Evolutionary conservation across 2,113 vertebrate genomes (phyloP).

Genomic region (Stercorarius parasiticus): DNA sequence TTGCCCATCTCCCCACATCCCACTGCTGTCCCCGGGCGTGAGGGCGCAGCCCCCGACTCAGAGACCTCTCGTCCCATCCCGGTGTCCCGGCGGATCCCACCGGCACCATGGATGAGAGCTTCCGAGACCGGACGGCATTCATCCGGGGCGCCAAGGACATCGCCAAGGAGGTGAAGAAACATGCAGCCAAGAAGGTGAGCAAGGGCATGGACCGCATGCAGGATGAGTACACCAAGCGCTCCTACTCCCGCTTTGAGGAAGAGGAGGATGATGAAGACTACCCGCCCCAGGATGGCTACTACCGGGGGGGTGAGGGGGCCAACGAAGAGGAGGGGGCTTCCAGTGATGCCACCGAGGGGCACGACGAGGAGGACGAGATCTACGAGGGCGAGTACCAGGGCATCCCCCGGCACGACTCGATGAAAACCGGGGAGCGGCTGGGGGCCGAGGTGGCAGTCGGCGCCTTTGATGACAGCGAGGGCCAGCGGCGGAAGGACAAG

Average conservation of each 20-base stretch:
- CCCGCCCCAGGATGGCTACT: slow-evolving; percentile 77
- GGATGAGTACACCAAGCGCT: slow-evolving; percentile 92
- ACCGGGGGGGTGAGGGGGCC: slow-evolving; percentile 75
- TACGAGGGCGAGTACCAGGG: slow-evolving; percentile 98
- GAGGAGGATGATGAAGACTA: slow-evolving; percentile 91
- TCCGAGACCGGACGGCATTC: slow-evolving; percentile 92
- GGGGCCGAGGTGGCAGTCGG: neutral
- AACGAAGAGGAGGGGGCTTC: slow-evolving; percentile 89
- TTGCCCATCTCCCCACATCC: neutral
- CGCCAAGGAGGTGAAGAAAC: slow-evolving; percentile 94
- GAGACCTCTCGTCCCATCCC: accelerated
- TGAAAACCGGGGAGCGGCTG: slow-evolving; percentile 66
- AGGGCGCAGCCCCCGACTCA: neutral
- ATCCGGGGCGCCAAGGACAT: slow-evolving; percentile 97
- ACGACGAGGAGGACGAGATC: slow-evolving; percentile 96
- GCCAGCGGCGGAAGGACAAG: slow-evolving; percentile 84
- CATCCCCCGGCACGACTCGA: slow-evolving; percentile 89
- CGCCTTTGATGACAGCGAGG: slow-evolving; percentile 77
- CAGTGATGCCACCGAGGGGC: slow-evolving; percentile 95
- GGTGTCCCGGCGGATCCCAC: accelerated
- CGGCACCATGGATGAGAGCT: slow-evolving; percentile 87
- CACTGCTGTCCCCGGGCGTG: neutral
- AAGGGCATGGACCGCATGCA: slow-evolving; percentile 86
- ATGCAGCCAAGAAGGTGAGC: slow-evolving; percentile 91
- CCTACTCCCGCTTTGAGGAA: slow-evolving; percentile 93